A percentile compares a stretch with the other conserved stretches of the same genome.
Evolutionary conservation across 1,140 invertebrate species (phyloP).

Genomic region (Drosophila micromelanica): DNA sequence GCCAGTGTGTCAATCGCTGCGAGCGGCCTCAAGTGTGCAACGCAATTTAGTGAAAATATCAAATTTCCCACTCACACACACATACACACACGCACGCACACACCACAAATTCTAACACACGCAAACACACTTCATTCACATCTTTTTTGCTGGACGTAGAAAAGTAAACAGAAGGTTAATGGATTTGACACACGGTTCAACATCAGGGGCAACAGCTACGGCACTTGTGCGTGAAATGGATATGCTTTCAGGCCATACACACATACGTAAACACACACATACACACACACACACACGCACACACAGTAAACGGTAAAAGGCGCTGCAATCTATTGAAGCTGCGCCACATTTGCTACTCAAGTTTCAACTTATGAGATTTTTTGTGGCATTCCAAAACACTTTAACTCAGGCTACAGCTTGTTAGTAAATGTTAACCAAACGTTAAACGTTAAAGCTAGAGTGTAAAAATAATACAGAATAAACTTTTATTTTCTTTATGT

Average conservation of each 20-base stretch:
- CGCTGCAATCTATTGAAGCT: slow-evolving; percentile 22
- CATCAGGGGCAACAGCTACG: slow-evolving; percentile 43
- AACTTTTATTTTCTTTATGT: too few relatives aligned
- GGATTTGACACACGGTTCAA: slow-evolving; percentile 82
- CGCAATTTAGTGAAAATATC: slow-evolving; percentile 83
- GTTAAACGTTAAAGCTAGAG: neutral
- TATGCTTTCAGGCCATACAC: slow-evolving; percentile 78
- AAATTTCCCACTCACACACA: slow-evolving; percentile 63
- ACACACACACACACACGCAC: slow-evolving; percentile 38
- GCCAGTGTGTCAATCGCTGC: slow-evolving; percentile 41
- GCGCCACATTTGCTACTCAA: slow-evolving; percentile 34
- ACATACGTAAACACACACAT: slow-evolving; percentile 14
- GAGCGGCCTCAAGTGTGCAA: slow-evolving; percentile 76
- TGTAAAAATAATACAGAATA: neutral
- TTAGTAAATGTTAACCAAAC: neutral
- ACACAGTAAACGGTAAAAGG: slow-evolving; percentile 37
- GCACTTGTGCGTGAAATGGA: slow-evolving; percentile 81
- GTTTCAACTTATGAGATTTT: slow-evolving; percentile 25
- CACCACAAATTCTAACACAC: slow-evolving; percentile 17
- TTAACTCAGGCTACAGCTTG: slow-evolving; percentile 5
- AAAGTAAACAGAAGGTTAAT: slow-evolving; percentile 84
- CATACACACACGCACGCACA: slow-evolving; percentile 48
- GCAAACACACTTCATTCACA: slow-evolving; percentile 40
- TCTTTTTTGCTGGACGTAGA: slow-evolving; percentile 65
- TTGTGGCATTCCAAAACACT: slow-evolving; percentile 22